These are phyloP conservation scores for Centruroides vittatus DNA, from an alignment of 1,140 invertebrate species.

Conservation along the genomic window DNA sequence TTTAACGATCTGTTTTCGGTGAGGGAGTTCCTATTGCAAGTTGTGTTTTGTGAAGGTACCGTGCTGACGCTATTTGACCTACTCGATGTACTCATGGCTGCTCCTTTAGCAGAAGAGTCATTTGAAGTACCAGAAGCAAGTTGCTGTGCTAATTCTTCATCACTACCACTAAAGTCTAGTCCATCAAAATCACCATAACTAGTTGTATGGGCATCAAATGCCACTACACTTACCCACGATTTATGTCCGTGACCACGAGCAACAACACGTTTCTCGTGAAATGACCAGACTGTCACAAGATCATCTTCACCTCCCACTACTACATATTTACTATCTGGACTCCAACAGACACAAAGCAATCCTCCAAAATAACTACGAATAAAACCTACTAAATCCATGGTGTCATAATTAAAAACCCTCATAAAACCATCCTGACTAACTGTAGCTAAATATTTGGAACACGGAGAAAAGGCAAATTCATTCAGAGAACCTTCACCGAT, in stretches of 20 bases:
- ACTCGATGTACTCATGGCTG: constrained; percentile 9
- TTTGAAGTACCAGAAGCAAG: constrained; percentile 8
- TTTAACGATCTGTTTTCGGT: constrained; percentile 13
- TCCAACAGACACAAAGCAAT: constrained; percentile 88
- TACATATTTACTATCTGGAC: constrained; percentile 86
- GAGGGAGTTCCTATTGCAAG: constrained; percentile 11
- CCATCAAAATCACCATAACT: constrained; percentile 34
- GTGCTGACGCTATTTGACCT: constrained; percentile 29
- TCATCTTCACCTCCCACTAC: constrained; percentile 98
- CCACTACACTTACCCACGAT: constrained; percentile 94
- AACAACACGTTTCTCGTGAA: constrained; percentile 80
- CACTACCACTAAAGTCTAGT: constrained; percentile 26
- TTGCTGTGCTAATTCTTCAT: constrained; percentile 22
- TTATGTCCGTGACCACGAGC: constrained; percentile 83
- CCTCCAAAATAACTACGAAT: constrained; percentile 95
- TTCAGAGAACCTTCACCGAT: constrained; percentile 77
- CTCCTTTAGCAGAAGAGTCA: constrained; percentile 12
- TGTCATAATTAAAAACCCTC: constrained; percentile 91
- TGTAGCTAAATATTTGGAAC: constrained; percentile 76
- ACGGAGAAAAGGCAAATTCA: constrained; percentile 94
- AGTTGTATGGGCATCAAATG: constrained; percentile 86
- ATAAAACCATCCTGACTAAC: constrained; percentile 94
- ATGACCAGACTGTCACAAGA: constrained; percentile 93
- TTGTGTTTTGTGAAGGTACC: constrained; percentile 33
- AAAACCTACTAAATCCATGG: constrained; percentile 83